phyloP scores from a whole-genome alignment of 2,797 vertebrate genomes.

The Cephalopachus bancanus region DNA sequence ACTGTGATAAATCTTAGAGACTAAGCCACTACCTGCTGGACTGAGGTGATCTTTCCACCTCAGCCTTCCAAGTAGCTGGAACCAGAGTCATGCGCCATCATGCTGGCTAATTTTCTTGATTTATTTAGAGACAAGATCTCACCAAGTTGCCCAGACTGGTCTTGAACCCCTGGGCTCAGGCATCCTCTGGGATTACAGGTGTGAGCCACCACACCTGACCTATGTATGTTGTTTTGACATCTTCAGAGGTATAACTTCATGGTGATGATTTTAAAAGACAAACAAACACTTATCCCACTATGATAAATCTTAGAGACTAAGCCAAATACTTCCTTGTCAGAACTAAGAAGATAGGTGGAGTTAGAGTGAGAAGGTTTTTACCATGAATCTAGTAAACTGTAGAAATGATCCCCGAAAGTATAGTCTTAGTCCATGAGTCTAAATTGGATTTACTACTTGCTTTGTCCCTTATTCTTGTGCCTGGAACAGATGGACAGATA shows the following conservation, averaged over 20 bases:
- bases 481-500: conserved; percentile 45
- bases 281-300: not conserved
- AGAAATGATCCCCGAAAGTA: too few species aligned
- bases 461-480: conserved; percentile 22
- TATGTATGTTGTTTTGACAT: too few species aligned
- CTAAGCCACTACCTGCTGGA: not conserved
- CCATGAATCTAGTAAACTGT: not conserved
- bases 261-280: not conserved
- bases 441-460: not conserved
- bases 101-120: too few species aligned
- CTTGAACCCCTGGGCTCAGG: too few species aligned
- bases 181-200: too few species aligned
- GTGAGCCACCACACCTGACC: too few species aligned
- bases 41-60: too few species aligned
- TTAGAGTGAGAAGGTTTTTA: conserved; percentile 36
- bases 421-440: not conserved
- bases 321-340: conserved; percentile 17
- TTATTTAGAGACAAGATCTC: too few species aligned
- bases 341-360: conserved; percentile 25
- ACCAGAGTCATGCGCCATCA: too few species aligned
- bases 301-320: not conserved
- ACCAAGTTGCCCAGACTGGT: too few species aligned
- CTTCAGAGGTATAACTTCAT: not conserved
- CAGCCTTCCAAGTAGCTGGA: too few species aligned
- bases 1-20: not conserved